Percentiles rank a stretch among this genome's conserved stretches.
These are phyloP conservation scores for Procavia capensis DNA, from an alignment of 2,113 vertebrate genomes.

Conservation along the genomic window DNA sequence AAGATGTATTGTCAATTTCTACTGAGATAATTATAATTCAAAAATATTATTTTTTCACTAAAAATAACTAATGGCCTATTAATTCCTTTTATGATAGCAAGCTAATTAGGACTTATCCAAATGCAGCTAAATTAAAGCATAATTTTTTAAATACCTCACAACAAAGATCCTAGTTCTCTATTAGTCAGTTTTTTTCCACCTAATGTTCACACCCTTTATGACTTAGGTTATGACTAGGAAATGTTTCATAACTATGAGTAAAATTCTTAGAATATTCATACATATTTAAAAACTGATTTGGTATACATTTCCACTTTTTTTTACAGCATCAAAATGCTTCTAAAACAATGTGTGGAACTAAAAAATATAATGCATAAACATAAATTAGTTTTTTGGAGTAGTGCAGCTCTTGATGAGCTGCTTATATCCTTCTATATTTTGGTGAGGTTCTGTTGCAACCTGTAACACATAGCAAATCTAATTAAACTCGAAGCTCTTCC, in stretches of 20 bases:
- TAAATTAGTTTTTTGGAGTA: neutral
- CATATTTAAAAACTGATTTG: conserved; percentile 19
- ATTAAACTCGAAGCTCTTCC: neutral
- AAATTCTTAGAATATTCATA: conserved; percentile 45
- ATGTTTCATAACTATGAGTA: neutral
- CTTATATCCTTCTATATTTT: neutral
- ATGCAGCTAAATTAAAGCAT: neutral
- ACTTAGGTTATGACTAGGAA: conserved; percentile 33
- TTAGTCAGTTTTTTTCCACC: conserved; percentile 20
- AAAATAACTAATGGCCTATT: conserved; percentile 36
- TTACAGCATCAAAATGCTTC: neutral
- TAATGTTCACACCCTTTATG: neutral
- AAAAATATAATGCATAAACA: neutral
- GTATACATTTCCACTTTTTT: neutral
- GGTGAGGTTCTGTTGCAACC: neutral
- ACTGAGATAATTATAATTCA: neutral
- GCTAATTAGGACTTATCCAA: neutral
- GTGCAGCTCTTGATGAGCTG: neutral
- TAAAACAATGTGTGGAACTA: neutral
- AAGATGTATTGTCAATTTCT: conserved; percentile 27
- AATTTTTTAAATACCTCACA: conserved; percentile 27
- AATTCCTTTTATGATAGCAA: neutral
- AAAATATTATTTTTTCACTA: neutral
- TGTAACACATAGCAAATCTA: neutral
- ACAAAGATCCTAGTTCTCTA: neutral